Conservation (phyloP, 2,797 vertebrate species). For the Sebastes cheni region DNA sequence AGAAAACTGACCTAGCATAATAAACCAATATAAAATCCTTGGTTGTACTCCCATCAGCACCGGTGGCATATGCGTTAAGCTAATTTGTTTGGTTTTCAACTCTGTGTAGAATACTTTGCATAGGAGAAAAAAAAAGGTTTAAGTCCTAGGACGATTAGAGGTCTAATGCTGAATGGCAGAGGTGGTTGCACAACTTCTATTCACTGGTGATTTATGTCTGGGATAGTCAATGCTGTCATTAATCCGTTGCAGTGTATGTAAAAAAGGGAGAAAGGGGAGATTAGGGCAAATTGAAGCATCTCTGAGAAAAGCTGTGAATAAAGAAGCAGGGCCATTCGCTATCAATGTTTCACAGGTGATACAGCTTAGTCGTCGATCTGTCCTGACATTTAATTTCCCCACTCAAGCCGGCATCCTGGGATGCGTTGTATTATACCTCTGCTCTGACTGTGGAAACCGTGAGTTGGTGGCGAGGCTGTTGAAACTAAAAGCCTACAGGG, state of each 20-base stretch:
- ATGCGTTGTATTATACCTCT: conserved; percentile 17
- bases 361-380: conserved; percentile 16
- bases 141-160: conserved; percentile 50
- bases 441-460: conserved; percentile 13
- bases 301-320: conserved; percentile 33
- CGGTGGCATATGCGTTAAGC: conserved; percentile 9
- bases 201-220: conserved; percentile 55
- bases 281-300: conserved; percentile 49
- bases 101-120: conserved; percentile 13
- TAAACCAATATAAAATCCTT: conserved; percentile 8
- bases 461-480: background rate
- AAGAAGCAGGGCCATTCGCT: conserved; percentile 22
- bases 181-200: conserved; percentile 52
- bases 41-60: background rate
- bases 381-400: conserved; percentile 43
- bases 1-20: background rate
- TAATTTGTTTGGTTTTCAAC: conserved; percentile 35
- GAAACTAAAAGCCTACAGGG: background rate
- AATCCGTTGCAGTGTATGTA: conserved; percentile 42
- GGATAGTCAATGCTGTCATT: conserved; percentile 54
- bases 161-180: conserved; percentile 67
- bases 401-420: conserved; percentile 14
- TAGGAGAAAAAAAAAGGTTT: conserved; percentile 18
- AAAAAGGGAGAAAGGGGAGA: conserved; percentile 27
- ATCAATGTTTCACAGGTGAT: conserved; percentile 49